phyloP scores from a whole-genome alignment of 2,797 vertebrate genomes.

The Platalea minor region DNA sequence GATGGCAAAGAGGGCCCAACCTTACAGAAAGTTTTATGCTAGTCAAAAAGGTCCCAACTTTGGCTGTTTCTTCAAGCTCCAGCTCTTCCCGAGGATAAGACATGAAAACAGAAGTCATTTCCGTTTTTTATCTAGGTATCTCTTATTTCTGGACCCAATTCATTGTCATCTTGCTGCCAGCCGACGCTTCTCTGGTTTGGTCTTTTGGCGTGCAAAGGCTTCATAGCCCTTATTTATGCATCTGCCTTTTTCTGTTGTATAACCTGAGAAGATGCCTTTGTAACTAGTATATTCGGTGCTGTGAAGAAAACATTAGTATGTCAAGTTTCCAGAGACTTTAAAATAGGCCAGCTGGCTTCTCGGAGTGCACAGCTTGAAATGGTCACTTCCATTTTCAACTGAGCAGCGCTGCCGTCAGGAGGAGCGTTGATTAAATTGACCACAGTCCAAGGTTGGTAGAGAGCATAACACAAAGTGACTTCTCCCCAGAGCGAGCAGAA shows the following conservation, averaged over 20 bases:
- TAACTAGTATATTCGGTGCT: neutral
- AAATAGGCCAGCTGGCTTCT: slow-evolving; percentile 45
- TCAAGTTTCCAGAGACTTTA: slow-evolving; percentile 48
- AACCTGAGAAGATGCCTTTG: slow-evolving; percentile 15
- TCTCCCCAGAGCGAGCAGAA: neutral
- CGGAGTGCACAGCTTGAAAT: slow-evolving; percentile 33
- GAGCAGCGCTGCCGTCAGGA: slow-evolving; percentile 21
- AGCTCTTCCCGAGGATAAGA: neutral
- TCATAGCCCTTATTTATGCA: neutral
- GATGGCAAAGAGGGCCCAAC: neutral
- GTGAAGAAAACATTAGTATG: slow-evolving; percentile 36
- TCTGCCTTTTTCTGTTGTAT: neutral
- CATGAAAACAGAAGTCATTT: neutral
- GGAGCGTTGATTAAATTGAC: slow-evolving; percentile 41
- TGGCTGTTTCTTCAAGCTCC: neutral
- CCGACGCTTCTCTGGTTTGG: neutral
- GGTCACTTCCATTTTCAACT: slow-evolving; percentile 40
- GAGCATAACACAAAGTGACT: slow-evolving; percentile 9
- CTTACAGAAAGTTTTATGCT: neutral
- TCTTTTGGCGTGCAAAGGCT: neutral
- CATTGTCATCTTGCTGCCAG: neutral
- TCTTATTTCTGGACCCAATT: neutral
- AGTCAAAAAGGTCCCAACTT: neutral
- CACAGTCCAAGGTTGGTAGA: slow-evolving; percentile 25
- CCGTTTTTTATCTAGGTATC: neutral